phyloP scores from a whole-genome alignment of 1,140 invertebrate species.

The Orussus abietinus region DNA sequence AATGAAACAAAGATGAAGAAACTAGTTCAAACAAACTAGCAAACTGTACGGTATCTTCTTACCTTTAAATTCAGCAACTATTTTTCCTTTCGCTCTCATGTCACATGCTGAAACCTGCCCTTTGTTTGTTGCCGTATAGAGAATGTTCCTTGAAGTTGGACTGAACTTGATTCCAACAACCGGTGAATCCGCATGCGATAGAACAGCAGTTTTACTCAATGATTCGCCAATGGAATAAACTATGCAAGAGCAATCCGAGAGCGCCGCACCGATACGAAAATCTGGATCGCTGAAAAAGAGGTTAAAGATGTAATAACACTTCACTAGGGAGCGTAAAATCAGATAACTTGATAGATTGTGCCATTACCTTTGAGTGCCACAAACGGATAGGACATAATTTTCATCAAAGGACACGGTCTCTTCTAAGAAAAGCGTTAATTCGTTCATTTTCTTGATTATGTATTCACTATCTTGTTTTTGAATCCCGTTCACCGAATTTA shows the following conservation, averaged over 20 bases:
- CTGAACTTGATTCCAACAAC: conserved; percentile 62
- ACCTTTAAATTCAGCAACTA: conserved; percentile 60
- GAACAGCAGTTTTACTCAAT: conserved; percentile 36
- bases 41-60: conserved; percentile 14
- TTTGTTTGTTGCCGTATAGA: conserved; percentile 60
- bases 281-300: conserved; percentile 35
- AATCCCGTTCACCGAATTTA: no score
- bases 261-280: conserved; percentile 39
- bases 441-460: conserved; percentile 17
- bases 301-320: conserved; percentile 1
- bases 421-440: conserved; percentile 27
- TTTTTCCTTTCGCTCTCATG: conserved; percentile 56
- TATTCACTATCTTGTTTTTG: no score
- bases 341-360: conserved; percentile 10
- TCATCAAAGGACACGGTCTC: conserved; percentile 27
- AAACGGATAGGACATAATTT: conserved; percentile 39
- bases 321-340: neutral
- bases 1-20: conserved; percentile 9
- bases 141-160: conserved; percentile 56
- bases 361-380: conserved; percentile 34
- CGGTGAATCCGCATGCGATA: conserved; percentile 48
- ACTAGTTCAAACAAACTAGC: conserved; percentile 6
- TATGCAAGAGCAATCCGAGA: conserved; percentile 41
- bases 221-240: conserved; percentile 45
- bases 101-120: conserved; percentile 65